phyloP scores from a whole-genome alignment of 2,888 invertebrate genomes.

The Scaptomyza tumidula region DNA sequence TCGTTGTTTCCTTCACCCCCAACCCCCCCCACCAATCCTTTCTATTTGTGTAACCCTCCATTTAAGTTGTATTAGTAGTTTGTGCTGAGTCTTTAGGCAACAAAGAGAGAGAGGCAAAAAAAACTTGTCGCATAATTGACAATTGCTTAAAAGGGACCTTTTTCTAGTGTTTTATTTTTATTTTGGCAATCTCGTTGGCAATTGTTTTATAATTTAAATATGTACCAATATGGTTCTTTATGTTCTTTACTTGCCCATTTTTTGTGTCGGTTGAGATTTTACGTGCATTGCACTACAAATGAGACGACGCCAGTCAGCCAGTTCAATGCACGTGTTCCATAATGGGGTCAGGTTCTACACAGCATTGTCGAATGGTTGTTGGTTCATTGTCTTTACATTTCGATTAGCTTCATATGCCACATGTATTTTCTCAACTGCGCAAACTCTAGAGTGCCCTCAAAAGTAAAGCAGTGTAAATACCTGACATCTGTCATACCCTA shows the following conservation, averaged over 20 bases:
- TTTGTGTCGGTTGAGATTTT: neutral
- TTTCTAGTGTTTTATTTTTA: conserved; percentile 4
- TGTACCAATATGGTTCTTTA: conserved; percentile 41
- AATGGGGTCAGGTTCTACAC: conserved; percentile 46
- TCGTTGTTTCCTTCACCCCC: neutral
- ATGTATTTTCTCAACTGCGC: conserved; percentile 34
- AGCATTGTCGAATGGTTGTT: conserved; percentile 43
- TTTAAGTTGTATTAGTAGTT: conserved; percentile 24
- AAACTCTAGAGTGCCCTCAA: conserved; percentile 27
- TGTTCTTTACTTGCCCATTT: neutral
- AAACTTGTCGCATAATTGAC: conserved; percentile 51
- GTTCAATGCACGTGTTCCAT: conserved; percentile 54
- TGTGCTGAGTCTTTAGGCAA: conserved; percentile 15
- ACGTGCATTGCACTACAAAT: conserved; percentile 47
- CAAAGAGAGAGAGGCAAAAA: neutral
- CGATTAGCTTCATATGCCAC: conserved; percentile 44
- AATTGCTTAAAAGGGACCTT: conserved; percentile 47
- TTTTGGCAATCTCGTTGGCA: conserved; percentile 30
- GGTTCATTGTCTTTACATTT: conserved; percentile 59
- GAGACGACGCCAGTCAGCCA: conserved; percentile 11
- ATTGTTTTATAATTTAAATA: conserved; percentile 63
- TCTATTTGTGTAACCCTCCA: neutral
- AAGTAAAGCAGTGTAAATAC: conserved; percentile 3
- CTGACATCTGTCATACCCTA: neutral
- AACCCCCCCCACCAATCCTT: neutral